phyloP scores from a whole-genome alignment of 2,888 invertebrate species.

The Caenorhabditis sulstoni region DNA sequence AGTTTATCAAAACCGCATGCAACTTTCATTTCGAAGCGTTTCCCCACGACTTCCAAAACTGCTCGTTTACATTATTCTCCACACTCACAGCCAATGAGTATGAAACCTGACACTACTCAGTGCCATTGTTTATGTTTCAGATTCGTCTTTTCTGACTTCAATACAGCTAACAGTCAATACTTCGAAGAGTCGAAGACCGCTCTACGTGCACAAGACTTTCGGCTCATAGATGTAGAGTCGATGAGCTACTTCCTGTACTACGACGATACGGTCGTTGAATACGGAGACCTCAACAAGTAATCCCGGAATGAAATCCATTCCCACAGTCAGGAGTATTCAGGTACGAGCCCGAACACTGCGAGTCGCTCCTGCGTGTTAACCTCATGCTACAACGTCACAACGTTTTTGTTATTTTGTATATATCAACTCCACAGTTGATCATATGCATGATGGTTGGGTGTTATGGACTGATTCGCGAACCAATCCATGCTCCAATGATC shows the following conservation, averaged over 20 bases:
- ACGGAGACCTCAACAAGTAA: too few species aligned
- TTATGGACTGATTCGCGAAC: too few species aligned
- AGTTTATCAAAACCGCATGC: slow-evolving; percentile 23
- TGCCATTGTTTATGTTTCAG: slow-evolving; percentile 1
- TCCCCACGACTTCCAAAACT: slow-evolving; percentile 56
- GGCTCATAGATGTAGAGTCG: too few species aligned
- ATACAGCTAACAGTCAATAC: neutral
- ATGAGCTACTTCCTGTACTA: too few species aligned
- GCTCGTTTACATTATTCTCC: slow-evolving; percentile 13
- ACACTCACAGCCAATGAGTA: neutral
- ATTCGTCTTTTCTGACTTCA: slow-evolving; percentile 15
- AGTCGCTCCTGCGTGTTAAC: slow-evolving; percentile 20
- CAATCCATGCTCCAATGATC: too few species aligned
- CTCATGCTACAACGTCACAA: slow-evolving; percentile 33
- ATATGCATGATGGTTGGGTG: neutral
- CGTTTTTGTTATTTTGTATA: slow-evolving; percentile 6
- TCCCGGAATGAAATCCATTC: too few species aligned
- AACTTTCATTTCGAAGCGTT: slow-evolving; percentile 41
- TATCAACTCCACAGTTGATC: too few species aligned
- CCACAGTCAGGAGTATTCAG: too few species aligned
- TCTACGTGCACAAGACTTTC: too few species aligned
- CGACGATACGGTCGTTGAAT: too few species aligned
- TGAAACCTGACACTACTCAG: neutral
- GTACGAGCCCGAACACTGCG: neutral
- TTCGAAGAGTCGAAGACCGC: neutral